Conservation (phyloP, 2,888 invertebrate genomes). For the Tricholauxania praeusta region DNA sequence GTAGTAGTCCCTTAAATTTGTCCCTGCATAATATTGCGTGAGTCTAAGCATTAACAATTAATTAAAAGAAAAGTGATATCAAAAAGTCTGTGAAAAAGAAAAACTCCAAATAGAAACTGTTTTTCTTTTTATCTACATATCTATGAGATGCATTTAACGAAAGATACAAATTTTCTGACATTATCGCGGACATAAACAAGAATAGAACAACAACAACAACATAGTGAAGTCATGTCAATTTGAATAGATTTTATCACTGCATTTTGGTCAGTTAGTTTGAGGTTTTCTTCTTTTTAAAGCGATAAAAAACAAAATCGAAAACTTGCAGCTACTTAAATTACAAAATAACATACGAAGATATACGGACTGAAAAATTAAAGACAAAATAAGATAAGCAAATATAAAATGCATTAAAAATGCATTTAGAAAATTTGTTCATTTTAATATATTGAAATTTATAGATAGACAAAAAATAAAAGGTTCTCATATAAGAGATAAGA, state of each 20-base stretch:
- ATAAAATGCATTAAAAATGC: slow-evolving; percentile 28
- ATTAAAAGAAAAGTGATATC: slow-evolving; percentile 36
- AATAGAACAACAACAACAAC: not conserved
- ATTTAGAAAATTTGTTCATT: slow-evolving; percentile 27
- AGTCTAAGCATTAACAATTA: slow-evolving; percentile 44
- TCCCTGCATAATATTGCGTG: slow-evolving; percentile 33
- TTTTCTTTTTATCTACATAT: not conserved
- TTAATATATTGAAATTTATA: slow-evolving; percentile 2
- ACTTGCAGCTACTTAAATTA: slow-evolving; percentile 15
- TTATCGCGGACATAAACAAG: slow-evolving; percentile 4
- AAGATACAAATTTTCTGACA: slow-evolving; percentile 18
- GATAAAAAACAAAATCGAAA: slow-evolving; percentile 8
- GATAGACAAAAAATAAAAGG: slow-evolving; percentile 5
- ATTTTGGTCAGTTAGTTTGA: slow-evolving; percentile 12
- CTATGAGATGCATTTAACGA: slow-evolving; percentile 26
- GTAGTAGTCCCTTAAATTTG: not conserved
- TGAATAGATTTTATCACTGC: slow-evolving; percentile 13
- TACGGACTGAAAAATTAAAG: not conserved
- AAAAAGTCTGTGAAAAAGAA: not conserved
- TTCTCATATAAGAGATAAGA: not conserved
- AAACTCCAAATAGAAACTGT: not conserved
- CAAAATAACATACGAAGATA: slow-evolving; percentile 5
- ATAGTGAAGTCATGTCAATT: slow-evolving; percentile 6
- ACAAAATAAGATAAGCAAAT: slow-evolving; percentile 16
- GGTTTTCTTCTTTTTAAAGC: not conserved